Base-by-base conservation (phyloP, 2,888 invertebrate species). In the Phengaris arion region DNA sequence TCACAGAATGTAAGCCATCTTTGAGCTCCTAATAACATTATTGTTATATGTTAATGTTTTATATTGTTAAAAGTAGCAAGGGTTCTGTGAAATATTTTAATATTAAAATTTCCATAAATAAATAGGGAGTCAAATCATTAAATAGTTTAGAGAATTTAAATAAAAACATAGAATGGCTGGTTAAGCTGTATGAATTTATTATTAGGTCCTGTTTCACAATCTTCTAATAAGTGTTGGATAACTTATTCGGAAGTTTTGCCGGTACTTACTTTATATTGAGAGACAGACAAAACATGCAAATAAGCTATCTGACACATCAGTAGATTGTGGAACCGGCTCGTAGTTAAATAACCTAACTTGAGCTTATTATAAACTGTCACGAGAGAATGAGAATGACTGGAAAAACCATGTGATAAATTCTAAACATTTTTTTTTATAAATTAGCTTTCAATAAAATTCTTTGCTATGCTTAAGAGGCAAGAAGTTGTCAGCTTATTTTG, bases 31-130 rank as follows among this genome's bases (percentile, higher is more conserved):
- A 10, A 64, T 35, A 64, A 64, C 45, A 64, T 45, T 35, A 45
- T 64, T 64, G 64, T 64, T 64, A 45, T 64, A 64, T 64, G 22
- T 64, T 64, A 45, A 59, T 59, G 22, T 22, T 64, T 64, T 64
- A 35, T 64, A 45, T 64, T 45, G 35, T 64, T 64, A 45, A 64
- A 35, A 45, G 10, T 35, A 35, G 35, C 15, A 64, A 64, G 64
- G 35, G 35, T 64, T 64, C 64, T 45, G 64, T 45, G 13, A 64
- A 64, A 64, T 64, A 64, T 64, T 64, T 45, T 64, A 45, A 13
- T 64, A 64, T 64, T 15, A 35, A 64, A 64, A 64, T 12, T 35
- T 12, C 64, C 64, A 45, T 22, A 3, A 59, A n/a, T 55, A 13
- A 15, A 35, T 35, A 64, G 35, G 22, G 22, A 35, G 5, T 64